A percentile compares a stretch with the other conserved stretches of the same genome.
These are phyloP conservation scores for Baronia brevicornis DNA, from an alignment of 2,888 invertebrate species.

Conservation along the genomic window DNA sequence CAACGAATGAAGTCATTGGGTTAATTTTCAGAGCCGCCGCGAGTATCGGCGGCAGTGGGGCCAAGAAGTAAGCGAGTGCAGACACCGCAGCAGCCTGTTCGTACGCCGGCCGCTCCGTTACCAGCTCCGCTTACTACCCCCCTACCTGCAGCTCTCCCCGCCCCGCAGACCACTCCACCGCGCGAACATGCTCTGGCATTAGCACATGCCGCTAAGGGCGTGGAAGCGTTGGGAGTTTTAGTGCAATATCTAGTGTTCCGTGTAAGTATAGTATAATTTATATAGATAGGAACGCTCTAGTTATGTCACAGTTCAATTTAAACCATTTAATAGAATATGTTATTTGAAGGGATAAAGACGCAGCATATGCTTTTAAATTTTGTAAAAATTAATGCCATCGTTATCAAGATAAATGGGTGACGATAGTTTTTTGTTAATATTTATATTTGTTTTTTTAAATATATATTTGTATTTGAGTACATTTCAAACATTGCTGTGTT, in stretches of 20 bases:
- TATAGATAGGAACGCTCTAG: no score
- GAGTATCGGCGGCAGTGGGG: conserved; percentile 57
- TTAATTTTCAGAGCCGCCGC: conserved; percentile 51
- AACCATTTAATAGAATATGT: no score
- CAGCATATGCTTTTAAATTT: no score
- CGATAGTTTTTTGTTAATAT: no score
- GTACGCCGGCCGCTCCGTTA: conserved; percentile 34
- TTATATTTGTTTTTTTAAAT: no score
- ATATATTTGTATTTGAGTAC: conserved; percentile 2
- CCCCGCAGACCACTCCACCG: conserved; percentile 32
- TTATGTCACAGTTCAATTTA: no score
- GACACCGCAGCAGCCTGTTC: conserved; percentile 47
- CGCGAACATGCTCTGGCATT: conserved; percentile 54
- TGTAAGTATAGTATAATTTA: conserved; percentile 76
- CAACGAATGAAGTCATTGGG: conserved; percentile 12
- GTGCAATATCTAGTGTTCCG: conserved; percentile 89
- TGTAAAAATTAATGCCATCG: no score
- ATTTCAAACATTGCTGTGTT: no score
- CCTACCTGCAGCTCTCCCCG: conserved; percentile 28
- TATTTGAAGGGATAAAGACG: no score
- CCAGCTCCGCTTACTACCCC: conserved; percentile 34
- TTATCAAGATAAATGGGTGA: no score
- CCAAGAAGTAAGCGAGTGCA: conserved; percentile 63
- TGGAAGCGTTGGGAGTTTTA: conserved; percentile 89
- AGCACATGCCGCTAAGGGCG: conserved; percentile 78